These are phyloP conservation scores for Calidris pugnax DNA, from an alignment of 2,113 vertebrate genomes.

Conservation along the genomic window DNA sequence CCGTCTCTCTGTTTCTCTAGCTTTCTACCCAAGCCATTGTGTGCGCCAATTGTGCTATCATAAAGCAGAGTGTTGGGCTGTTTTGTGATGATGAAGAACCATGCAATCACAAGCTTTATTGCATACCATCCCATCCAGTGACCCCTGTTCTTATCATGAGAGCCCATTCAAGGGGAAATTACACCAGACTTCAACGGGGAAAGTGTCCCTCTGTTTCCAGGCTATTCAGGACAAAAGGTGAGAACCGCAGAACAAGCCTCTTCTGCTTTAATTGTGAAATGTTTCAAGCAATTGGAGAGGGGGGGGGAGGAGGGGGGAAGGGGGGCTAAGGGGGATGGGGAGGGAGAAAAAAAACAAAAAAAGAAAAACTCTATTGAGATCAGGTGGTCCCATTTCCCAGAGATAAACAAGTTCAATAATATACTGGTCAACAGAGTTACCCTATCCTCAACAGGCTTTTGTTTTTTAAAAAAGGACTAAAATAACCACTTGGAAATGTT, in stretches of 20 bases:
- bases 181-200: constrained; percentile 74
- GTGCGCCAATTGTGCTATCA: constrained; percentile 64
- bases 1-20: constrained; percentile 74
- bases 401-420: constrained; percentile 78
- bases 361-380: constrained; percentile 75
- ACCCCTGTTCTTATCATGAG: constrained; percentile 78
- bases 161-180: constrained; percentile 78
- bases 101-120: constrained; percentile 78
- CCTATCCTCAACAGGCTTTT: constrained; percentile 80
- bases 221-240: constrained; percentile 81
- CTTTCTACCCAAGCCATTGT: constrained; percentile 77
- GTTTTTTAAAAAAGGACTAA: constrained; percentile 78
- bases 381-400: constrained; percentile 76
- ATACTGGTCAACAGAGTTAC: constrained; percentile 77
- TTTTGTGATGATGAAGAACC: constrained; percentile 64
- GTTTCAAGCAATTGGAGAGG: constrained; percentile 54
- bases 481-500: constrained; percentile 81
- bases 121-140: constrained; percentile 76
- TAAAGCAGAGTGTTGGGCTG: constrained; percentile 72
- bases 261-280: constrained; percentile 75
- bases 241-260: constrained; percentile 72
- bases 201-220: constrained; percentile 76
- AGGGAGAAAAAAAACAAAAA: background rate
- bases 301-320: too few relatives aligned
- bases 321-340: too few relatives aligned